Base-by-base conservation (phyloP, 2,113 vertebrate genomes). In the Thryonomys swinderianus region DNA sequence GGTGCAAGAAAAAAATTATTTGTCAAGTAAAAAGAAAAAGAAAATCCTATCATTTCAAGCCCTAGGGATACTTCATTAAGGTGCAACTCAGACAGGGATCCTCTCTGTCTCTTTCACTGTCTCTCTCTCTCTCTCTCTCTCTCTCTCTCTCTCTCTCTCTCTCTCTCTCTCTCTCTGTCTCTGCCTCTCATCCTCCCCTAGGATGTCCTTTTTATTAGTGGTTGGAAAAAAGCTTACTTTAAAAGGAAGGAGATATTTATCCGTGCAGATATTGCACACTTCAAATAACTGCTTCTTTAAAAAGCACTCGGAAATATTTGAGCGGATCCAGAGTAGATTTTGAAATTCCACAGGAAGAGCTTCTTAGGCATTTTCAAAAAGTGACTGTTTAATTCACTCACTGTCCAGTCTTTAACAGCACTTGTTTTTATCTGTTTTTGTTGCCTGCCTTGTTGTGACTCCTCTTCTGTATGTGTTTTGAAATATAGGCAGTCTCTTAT, bases 401-500 rank as follows among this genome's bases (percentile, higher is more conserved):
- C 25, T 23, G 79, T 5, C 71, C 21, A 25, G 79, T 73, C 73
- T 89, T 66, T 85, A 87, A 53, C 30, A 66, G 55, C 74, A 45
- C 93, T 82, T 85, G 69, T 84, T 95, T 57, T 66, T 40, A 78
- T 79, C 85, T 74, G 82, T 83, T 90, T 86, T 80, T 84, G 37
- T 59, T 85, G 20, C 95, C 92, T 86, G 67, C 4, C 57, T 85
- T 67, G 85, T n/a, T 48, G n/a, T 78, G 25, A 17, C 37, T 91
- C 73, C 53, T 66, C 76, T 74, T 79, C 61, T 30, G 23, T 83
- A 32, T 85, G 94, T 96, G 85, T 97, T 98, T 98, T 96, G 92
- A 96, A 98, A 98, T 97, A 93, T 7, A 96, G 96, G 91, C 94
- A 42, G 95, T 93, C 88, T 97, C 97, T 95, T 97, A 97, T 97